Conservation (phyloP, 2,113 vertebrate species). For the Channa maculata region DNA sequence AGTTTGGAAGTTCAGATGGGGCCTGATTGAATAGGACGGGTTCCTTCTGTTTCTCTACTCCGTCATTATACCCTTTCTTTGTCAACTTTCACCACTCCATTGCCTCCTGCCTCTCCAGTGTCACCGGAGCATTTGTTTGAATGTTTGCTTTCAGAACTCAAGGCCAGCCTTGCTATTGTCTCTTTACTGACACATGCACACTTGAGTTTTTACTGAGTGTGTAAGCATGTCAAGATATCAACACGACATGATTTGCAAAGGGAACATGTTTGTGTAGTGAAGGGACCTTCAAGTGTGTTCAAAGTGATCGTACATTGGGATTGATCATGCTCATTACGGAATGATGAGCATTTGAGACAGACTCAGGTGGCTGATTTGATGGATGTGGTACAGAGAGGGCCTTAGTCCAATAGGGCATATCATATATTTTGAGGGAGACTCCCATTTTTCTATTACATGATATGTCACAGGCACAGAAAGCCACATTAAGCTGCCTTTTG, state of each 20-base stretch:
- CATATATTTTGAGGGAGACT: constrained; percentile 58
- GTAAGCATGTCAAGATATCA: constrained; percentile 29
- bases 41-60: constrained; percentile 63
- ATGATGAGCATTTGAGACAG: constrained; percentile 66
- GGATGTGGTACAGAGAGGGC: constrained; percentile 51
- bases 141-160: constrained; percentile 51
- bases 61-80: constrained; percentile 53
- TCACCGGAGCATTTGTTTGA: constrained; percentile 39
- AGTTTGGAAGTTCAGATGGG: constrained; percentile 65
- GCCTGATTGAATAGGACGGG: constrained; percentile 70
- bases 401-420: constrained; percentile 56
- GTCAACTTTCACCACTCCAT: constrained; percentile 52
- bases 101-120: constrained; percentile 28
- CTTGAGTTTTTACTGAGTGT: constrained; percentile 34
- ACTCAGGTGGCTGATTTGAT: constrained; percentile 67
- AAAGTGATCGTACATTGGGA: constrained; percentile 51
- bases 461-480: constrained; percentile 63
- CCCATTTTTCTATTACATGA: constrained; percentile 68
- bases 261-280: constrained; percentile 17
- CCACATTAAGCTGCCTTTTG: constrained; percentile 67
- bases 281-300: constrained; percentile 47
- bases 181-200: constrained; percentile 32
- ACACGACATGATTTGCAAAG: constrained; percentile 52
- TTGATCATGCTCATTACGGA: constrained; percentile 73
- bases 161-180: constrained; percentile 31